These are phyloP conservation scores for Rhodinocichla rosea DNA, from an alignment of 2,113 vertebrate species.

Conservation along the genomic window DNA sequence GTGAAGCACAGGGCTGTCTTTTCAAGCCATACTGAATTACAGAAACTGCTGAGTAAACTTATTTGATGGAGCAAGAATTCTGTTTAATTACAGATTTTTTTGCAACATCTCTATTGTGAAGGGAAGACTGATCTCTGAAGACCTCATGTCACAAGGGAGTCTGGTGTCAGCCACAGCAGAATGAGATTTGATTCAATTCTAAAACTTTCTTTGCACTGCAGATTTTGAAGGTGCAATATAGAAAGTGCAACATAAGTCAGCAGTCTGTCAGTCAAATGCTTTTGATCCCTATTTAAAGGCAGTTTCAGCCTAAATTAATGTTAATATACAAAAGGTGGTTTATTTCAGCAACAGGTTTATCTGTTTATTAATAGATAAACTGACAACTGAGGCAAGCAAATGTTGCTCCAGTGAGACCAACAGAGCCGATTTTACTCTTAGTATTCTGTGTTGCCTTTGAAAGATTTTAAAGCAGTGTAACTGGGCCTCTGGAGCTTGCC, in stretches of 20 bases:
- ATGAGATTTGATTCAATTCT: not conserved
- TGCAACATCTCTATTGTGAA: not conserved
- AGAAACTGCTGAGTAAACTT: not conserved
- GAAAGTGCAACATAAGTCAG: not conserved
- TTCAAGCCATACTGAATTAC: not conserved
- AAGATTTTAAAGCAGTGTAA: not conserved
- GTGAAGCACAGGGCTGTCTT: rapidly evolving
- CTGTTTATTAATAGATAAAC: not conserved
- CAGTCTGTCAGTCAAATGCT: not conserved
- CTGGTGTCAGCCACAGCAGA: not conserved
- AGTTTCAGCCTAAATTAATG: not conserved
- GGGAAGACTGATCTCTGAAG: not conserved
- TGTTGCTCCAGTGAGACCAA: not conserved
- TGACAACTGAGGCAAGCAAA: not conserved
- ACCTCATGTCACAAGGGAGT: not conserved
- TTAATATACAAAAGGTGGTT: not conserved
- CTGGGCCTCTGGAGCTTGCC: conserved; percentile 22
- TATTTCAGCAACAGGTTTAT: not conserved
- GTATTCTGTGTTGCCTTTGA: not conserved
- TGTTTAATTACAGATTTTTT: not conserved
- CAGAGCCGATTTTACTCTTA: not conserved
- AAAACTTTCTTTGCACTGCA: not conserved
- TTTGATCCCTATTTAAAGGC: not conserved
- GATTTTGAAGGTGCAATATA: not conserved
- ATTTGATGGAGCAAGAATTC: not conserved